Percentiles rank a stretch among this genome's conserved stretches.
These are phyloP conservation scores for Craseonycteris thonglongyai DNA, from an alignment of 2,113 vertebrate species.

Conservation along the genomic window DNA sequence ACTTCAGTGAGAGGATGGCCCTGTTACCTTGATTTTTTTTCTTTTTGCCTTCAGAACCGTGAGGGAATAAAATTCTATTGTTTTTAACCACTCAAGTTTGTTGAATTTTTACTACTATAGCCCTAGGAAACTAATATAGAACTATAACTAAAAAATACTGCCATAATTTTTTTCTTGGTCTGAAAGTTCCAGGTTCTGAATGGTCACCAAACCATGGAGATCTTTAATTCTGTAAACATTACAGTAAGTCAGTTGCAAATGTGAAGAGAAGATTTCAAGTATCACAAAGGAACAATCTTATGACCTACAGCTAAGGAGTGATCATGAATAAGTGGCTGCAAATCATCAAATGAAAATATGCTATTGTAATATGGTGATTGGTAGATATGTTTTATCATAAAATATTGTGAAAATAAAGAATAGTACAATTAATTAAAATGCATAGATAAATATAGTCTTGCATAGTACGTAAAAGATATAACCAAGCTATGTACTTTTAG, in stretches of 20 bases:
- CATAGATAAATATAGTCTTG: background rate
- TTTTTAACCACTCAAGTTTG: background rate
- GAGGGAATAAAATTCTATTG: background rate
- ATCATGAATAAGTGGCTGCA: background rate
- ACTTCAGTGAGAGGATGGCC: background rate
- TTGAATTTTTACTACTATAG: background rate
- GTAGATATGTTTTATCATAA: slow-evolving; percentile 3
- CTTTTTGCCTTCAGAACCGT: background rate
- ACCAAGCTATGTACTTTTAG: background rate
- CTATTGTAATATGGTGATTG: background rate
- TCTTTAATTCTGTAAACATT: background rate
- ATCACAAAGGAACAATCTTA: background rate
- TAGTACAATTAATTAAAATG: slow-evolving; percentile 3
- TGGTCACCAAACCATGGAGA: background rate
- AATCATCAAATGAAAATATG: background rate
- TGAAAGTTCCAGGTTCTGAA: background rate
- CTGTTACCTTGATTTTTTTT: background rate
- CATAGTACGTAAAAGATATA: background rate
- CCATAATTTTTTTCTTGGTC: background rate
- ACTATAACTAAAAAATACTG: background rate
- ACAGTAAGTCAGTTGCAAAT: background rate
- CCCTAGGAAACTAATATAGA: background rate
- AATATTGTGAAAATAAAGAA: background rate
- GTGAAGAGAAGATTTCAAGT: background rate
- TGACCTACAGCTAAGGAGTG: background rate